A percentile compares a stretch with the other conserved stretches of the same genome.
Conservation (phyloP, 2,113 vertebrate species). For the Rhinogobius similis region DNA sequence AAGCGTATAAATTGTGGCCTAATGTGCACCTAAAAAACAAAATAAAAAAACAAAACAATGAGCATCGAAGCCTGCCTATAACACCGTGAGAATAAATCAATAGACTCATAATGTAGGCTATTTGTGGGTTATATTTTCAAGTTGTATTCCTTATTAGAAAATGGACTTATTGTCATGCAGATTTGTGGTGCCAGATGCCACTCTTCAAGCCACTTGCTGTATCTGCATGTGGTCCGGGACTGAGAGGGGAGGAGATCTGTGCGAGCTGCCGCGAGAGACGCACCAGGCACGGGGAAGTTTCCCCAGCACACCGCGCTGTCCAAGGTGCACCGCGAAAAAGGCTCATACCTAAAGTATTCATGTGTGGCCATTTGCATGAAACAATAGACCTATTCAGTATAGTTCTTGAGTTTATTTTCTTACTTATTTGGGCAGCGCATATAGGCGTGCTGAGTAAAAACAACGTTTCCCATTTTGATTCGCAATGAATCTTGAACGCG, state of each 20-base stretch:
- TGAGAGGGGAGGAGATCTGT: conserved; percentile 36
- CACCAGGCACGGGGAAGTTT: conserved; percentile 32
- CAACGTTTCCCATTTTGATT: background rate
- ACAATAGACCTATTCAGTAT: background rate
- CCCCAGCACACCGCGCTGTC: conserved; percentile 24
- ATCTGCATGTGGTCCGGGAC: conserved; percentile 38
- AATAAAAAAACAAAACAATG: conserved; percentile 11
- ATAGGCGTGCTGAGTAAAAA: background rate
- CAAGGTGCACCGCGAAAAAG: background rate
- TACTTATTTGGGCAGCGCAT: background rate
- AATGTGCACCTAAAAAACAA: too few species aligned
- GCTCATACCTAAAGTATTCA: background rate
- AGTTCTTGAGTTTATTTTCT: background rate
- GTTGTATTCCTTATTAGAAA: conserved; percentile 38
- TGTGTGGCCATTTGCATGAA: background rate
- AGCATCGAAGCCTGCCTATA: conserved; percentile 5
- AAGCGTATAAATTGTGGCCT: background rate
- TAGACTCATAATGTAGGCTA: conserved; percentile 14
- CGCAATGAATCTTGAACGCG: background rate
- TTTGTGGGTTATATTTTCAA: background rate
- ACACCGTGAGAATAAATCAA: conserved; percentile 4
- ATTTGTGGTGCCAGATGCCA: conserved; percentile 54
- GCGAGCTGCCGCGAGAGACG: conserved; percentile 42
- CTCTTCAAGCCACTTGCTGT: conserved; percentile 25
- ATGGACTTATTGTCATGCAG: conserved; percentile 44